Evolutionary conservation across 2,888 invertebrate species (phyloP), one percentile per base, ranked within the genome.

Genomic region (Ptychoptera contaminata): DNA sequence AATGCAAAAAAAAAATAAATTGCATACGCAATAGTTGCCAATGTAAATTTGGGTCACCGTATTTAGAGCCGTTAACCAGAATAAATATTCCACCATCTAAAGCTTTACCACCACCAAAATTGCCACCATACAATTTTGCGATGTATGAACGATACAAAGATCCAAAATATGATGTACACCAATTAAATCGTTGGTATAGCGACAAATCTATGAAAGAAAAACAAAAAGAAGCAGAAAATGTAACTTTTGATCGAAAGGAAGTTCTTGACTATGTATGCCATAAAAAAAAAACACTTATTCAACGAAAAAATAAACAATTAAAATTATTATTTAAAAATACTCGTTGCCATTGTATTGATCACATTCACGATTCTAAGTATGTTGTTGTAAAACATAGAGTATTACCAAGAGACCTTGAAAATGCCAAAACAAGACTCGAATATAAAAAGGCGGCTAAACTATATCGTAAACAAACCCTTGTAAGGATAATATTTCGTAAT

Each of bases 131-230:
- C 10, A 42, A 42, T n/a, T 43, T 49, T 30, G 10, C 9, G n/a
- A 47, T 46, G 8, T 52, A 52, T 39, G 35, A 43, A 12, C 40
- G 23, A 10, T 48, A 49, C 36, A 37, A 43, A 7, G 48, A 52
- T 45, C 35, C 55, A 1, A 36, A 23, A 16, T 48, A 54, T 41
- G 48, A 54, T 3, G 41, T 44, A 0, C 11, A 41, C 10, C 54
- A 54, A 14, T n/a, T 16, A 2, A 48, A 51, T 6, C 59, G 60
- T 1, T 62, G 62, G 61, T 61, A 55, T 16, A 35, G 23, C 2
- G 34, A 34, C 16, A 2, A 11, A 11, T 11, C n/a, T n/a, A n/a
- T n/a, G n/a, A n/a, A n/a, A n/a, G n/a, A n/a, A n/a, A n/a, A n/a
- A n/a, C n/a, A n/a, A n/a, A n/a, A 14, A 47, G 2, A 16, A 56